phyloP scores from a whole-genome alignment of 1,140 invertebrate species.

The Orius laevigatus region DNA sequence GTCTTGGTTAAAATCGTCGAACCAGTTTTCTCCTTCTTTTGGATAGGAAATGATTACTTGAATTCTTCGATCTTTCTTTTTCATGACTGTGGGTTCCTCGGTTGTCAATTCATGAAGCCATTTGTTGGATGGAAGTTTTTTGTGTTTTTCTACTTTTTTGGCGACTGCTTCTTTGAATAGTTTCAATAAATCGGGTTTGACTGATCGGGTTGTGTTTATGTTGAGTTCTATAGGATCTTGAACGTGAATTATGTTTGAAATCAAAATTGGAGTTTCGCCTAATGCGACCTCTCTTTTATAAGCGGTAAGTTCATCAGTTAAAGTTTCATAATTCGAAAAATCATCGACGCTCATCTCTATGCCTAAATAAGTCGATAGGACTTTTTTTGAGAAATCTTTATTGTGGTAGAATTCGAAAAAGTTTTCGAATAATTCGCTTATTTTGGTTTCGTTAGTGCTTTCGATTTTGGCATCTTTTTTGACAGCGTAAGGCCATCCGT shows the following conservation, averaged over 20 bases:
- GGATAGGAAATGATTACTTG: too few relatives aligned
- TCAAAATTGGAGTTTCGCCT: not conserved
- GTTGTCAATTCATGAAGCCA: too few relatives aligned
- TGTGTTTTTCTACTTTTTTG: too few relatives aligned
- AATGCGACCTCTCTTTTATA: not conserved
- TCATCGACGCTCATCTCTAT: not conserved
- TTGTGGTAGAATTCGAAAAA: constrained; percentile 2
- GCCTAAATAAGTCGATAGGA: constrained; percentile 6
- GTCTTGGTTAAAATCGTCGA: too few relatives aligned
- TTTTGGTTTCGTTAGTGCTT: not conserved
- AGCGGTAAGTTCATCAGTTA: not conserved
- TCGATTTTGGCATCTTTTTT: not conserved
- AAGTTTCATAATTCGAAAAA: not conserved
- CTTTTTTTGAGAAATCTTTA: constrained; percentile 5
- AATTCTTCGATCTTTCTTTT: too few relatives aligned
- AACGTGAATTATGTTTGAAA: not conserved
- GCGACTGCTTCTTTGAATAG: too few relatives aligned
- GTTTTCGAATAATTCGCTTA: constrained; percentile 2
- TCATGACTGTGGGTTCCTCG: too few relatives aligned
- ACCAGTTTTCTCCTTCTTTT: too few relatives aligned
- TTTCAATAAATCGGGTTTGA: too few relatives aligned
- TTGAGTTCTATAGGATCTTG: constrained; percentile 5
- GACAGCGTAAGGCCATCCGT: not conserved
- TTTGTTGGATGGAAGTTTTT: too few relatives aligned
- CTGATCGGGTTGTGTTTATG: not conserved